Base-by-base conservation (phyloP, 2,113 vertebrate species). In the Bolborhynchus lineola region DNA sequence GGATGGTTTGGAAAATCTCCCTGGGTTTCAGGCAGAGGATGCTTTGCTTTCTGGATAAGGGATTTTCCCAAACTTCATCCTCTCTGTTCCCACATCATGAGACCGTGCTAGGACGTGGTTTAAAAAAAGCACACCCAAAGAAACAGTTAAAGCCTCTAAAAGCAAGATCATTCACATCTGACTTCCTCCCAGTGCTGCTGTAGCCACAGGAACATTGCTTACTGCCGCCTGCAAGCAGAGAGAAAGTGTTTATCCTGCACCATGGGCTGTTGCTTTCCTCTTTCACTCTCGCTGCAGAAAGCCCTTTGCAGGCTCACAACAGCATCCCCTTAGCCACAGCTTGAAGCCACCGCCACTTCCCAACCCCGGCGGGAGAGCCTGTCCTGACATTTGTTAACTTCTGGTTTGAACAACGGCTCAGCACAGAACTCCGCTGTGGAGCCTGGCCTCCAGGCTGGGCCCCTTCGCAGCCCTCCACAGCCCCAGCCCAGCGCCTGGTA, bases 401-500 rank as follows among this genome's bases (percentile, higher is more conserved):
- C 37, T 46, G 24, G 33, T 68, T 37, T 2, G 23, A 55, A 33
- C 70, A 72, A 19, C 20, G 21, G 44, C 9, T 42, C 86, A 17
- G 70, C 68, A 76, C 62, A 90, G 37, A 82, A 79, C 75, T 17
- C 9, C 9, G 6, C 20, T 77, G 78, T 71, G 8, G 1, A 72
- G 49, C 53, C 87, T 92, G 31, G 44, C 77, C 72, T 47, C 6
- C 18, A 9, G 62, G 29, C 44, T 72, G 69, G 87, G 91, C 90
- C 62, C 62, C 53, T 25, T 13, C 10, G 84, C 87, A 80, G 33
- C 15, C 15, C 55, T 6, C 4, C 87, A 87, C 10, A 76, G 82
- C 89, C 94, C 46, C 23, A 96, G 80, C 93, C 68, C 72, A 90
- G 42, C 70, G 86, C 92, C 92, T 93, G 93, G 86, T 92, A 96